phyloP scores from a whole-genome alignment of 2,797 vertebrate species.

The Ambastaia sidthimunki region DNA sequence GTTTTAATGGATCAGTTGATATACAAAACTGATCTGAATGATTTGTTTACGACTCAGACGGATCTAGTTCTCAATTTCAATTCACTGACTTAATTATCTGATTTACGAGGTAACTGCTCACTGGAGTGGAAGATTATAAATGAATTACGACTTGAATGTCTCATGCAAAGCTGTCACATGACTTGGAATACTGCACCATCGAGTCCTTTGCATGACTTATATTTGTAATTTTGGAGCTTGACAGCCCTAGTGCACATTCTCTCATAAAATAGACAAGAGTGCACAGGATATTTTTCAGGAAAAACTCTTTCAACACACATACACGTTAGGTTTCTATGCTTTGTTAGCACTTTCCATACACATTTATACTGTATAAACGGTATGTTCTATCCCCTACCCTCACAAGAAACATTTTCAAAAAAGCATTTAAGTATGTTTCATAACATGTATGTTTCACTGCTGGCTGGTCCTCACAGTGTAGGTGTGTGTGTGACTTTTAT shows the following conservation, averaged over 20 bases:
- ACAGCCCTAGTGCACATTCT: background rate
- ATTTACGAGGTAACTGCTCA: background rate
- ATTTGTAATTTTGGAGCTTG: background rate
- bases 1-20: background rate
- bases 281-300: background rate
- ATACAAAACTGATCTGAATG: background rate
- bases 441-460: too few species aligned
- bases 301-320: background rate
- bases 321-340: too few species aligned
- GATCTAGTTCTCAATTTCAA: background rate
- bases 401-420: too few species aligned
- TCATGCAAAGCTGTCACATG: background rate
- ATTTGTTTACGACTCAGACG: background rate
- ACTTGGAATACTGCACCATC: background rate
- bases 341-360: too few species aligned
- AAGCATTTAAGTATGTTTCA: too few species aligned
- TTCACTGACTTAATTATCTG: background rate
- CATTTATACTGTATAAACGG: too few species aligned
- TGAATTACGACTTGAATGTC: background rate
- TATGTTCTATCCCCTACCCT: too few species aligned
- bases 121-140: conserved; percentile 9
- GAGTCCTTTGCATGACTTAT: background rate
- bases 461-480: too few species aligned
- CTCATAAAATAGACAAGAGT: background rate
- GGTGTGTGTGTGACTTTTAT: too few species aligned